Conservation (phyloP, 1,140 invertebrate genomes). For the Macrotrachela quadricornifera region DNA sequence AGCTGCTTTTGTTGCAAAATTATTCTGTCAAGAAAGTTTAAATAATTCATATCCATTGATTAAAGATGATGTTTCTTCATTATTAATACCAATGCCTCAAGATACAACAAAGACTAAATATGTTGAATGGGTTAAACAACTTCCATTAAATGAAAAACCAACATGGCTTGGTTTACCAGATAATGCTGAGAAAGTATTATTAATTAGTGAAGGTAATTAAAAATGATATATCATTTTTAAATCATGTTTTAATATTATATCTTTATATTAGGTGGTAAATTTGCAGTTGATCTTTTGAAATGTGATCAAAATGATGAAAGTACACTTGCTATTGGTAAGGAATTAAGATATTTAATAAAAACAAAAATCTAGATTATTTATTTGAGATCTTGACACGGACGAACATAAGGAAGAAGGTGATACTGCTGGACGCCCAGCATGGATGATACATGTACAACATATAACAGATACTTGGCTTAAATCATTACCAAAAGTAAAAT, state of each 20-base stretch:
- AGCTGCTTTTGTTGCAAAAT: conserved; percentile 71
- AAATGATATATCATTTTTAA: too few species aligned
- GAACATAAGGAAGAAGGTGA: conserved; percentile 21
- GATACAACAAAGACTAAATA: conserved; percentile 76
- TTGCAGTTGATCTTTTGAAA: too few species aligned
- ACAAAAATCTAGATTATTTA: conserved; percentile 7
- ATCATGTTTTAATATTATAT: too few species aligned
- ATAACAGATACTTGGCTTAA: conserved; percentile 76
- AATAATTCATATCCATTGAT: conserved; percentile 83
- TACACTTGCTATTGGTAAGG: too few species aligned
- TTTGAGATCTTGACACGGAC: conserved; percentile 22
- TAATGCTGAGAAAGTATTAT: conserved; percentile 86
- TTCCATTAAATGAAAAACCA: conserved; percentile 54
- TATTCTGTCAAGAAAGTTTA: conserved; percentile 84
- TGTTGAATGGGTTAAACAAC: conserved; percentile 82
- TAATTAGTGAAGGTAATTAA: conserved; percentile 38
- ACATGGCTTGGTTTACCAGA: conserved; percentile 94
- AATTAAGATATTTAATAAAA: too few species aligned
- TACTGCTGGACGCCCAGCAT: conserved; percentile 65
- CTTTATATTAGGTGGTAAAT: too few species aligned
- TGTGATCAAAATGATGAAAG: too few species aligned
- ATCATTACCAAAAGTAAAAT: conserved; percentile 54
- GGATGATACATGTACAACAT: conserved; percentile 85
- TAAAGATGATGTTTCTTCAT: conserved; percentile 28
- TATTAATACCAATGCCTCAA: conserved; percentile 77